Base-by-base conservation (phyloP, 2,797 vertebrate species). In the Cyclura pinguis region DNA sequence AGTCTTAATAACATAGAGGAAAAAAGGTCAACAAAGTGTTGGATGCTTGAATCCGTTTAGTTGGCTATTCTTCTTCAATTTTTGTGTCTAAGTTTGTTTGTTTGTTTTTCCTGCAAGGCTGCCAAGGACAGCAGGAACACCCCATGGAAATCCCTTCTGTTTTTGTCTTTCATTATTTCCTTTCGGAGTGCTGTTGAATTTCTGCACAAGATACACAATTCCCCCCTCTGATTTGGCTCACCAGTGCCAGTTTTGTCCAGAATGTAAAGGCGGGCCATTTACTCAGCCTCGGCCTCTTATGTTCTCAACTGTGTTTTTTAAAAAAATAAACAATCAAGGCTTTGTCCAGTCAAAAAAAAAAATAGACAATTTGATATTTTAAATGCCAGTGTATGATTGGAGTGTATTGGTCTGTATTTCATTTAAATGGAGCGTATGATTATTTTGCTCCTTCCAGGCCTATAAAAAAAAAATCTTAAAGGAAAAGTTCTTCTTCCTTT, bases 11-110 rank as follows among this genome's bases (percentile, higher is more conserved):
- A 42, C 27, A 62, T 57, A 52, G 97, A 96, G 95, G 94, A 94
- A 94, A 81, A 95, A 94, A 95, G 94, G 95, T 93, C 96, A 96
- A 96, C 96, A 96, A 95, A 97, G 97, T 97, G 96, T 95, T 96
- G 93, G 96, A 97, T 85, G 96, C 97, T 96, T 92, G 96, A 95
- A 93, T 96, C 96, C 94, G 85, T 91, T 90, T 91, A 90, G 96
- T 96, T 96, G 96, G 90, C 93, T 94, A 94, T 94, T 95, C 95
- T 96, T 94, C 96, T 94, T 84, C 91, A 93, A 92, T 93, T 88
- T 92, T 8, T 69, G 87, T 94, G 50, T 95, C 91, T 80, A 67
- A 78, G 24, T 29, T 82, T n/a, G 16, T 92, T 87, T 93, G 86
- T 59, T 80, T 47, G 55, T 91, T 91, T 88, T 94, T 12, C 55